Evolutionary conservation across 2,797 vertebrate genomes (phyloP).

Genomic region (Hydrolagus colliei): DNA sequence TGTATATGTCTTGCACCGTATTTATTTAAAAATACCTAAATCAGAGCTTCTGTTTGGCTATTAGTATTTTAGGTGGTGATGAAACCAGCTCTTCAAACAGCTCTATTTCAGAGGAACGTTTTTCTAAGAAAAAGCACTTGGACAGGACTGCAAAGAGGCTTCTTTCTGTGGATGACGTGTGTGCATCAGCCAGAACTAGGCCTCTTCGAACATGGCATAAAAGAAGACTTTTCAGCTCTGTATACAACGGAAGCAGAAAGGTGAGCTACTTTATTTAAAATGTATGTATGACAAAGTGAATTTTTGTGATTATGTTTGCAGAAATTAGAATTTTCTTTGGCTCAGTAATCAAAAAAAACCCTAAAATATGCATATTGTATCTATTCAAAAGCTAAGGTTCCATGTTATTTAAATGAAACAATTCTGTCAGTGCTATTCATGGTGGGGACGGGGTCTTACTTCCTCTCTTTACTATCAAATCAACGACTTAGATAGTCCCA

Average conservation of each 20-base stretch:
- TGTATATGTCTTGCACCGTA: not conserved
- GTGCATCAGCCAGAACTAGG: slow-evolving; percentile 73
- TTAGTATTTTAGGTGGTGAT: slow-evolving; percentile 24
- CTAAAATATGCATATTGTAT: no score
- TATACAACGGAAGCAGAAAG: not conserved
- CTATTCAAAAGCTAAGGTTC: no score
- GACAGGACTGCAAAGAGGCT: slow-evolving; percentile 52
- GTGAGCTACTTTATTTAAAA: not conserved
- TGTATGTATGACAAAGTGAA: not conserved
- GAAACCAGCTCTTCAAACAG: slow-evolving; percentile 30
- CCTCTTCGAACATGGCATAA: slow-evolving; percentile 76
- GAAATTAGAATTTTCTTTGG: no score
- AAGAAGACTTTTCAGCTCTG: slow-evolving; percentile 64
- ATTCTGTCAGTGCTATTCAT: no score
- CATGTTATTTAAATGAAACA: no score
- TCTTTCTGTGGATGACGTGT: slow-evolving; percentile 50
- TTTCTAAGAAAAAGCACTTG: slow-evolving; percentile 63
- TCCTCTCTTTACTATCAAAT: no score
- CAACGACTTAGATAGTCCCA: no score
- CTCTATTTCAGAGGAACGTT: slow-evolving; percentile 53
- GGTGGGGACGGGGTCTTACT: no score
- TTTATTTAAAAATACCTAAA: not conserved
- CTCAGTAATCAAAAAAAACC: no score
- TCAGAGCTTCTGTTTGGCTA: not conserved
- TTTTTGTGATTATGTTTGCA: no score